These are phyloP conservation scores for Crotalus adamanteus DNA, from an alignment of 2,797 vertebrate species.

Conservation along the genomic window DNA sequence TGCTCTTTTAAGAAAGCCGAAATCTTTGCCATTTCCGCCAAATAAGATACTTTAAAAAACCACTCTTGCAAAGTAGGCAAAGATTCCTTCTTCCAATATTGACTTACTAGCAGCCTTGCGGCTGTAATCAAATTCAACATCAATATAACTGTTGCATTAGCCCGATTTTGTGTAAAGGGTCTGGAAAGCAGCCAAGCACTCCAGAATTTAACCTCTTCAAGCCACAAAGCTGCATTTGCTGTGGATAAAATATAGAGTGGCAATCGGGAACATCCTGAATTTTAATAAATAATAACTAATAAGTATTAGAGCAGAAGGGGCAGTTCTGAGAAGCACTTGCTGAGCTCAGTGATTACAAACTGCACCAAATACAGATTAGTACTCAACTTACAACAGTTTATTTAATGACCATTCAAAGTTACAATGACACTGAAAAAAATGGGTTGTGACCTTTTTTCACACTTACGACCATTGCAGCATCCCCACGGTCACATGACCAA, in stretches of 20 bases:
- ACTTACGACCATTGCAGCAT: neutral
- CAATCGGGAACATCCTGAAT: constrained; percentile 63
- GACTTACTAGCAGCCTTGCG: too few species aligned
- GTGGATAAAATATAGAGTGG: constrained; percentile 77
- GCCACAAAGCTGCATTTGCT: constrained; percentile 74
- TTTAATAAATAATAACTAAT: neutral
- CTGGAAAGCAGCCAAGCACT: constrained; percentile 76
- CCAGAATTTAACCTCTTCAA: constrained; percentile 82
- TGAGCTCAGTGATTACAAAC: constrained; percentile 73
- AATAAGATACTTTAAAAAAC: too few species aligned
- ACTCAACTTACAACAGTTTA: neutral
- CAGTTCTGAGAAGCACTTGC: constrained; percentile 62
- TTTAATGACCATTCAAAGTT: neutral
- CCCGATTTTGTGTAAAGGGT: constrained; percentile 64
- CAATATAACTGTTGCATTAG: constrained; percentile 69
- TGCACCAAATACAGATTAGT: constrained; percentile 52
- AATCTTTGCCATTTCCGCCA: too few species aligned
- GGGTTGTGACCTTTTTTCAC: neutral
- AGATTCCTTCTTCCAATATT: too few species aligned
- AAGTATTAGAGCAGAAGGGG: neutral
- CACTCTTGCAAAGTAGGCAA: too few species aligned
- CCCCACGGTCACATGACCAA: neutral
- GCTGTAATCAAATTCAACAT: too few species aligned
- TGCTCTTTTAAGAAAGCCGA: too few species aligned
- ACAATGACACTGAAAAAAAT: neutral